Evolutionary conservation across 64 coral and sea anemone genomes (phyloP), one percentile per base, ranked within the genome.

Genomic region (Porites lutea): DNA sequence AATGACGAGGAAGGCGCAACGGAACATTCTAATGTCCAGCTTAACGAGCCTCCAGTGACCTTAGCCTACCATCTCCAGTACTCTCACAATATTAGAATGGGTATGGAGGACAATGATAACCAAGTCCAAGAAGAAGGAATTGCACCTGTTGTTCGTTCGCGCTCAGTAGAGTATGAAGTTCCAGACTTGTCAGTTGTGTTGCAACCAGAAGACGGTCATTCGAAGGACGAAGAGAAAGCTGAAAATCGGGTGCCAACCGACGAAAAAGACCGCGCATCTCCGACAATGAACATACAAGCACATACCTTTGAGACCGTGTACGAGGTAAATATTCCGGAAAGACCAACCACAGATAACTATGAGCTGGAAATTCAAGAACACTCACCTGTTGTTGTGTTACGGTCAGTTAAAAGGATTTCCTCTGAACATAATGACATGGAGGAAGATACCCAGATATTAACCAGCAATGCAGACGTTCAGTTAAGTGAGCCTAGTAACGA

Each of bases 91-190:
- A 46, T 50, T 44, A 2, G n/a, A n/a, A 10, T 15, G 9, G 43
- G 4, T 65, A 22, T 16, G 19, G 44, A 82, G 5, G 79, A 49
- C 59, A 45, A 9, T 37, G 13, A n/a, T 65, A 44, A 14, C 43
- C 58, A 19, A 4, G 59, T 65, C 13, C 79, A 82, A 48, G 59
- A 82, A 82, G 79, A 82, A 18, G 79, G 22, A 10, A 65, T 82
- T 62, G 58, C 48, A 8, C 79, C 79, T 13, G 23, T 82, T 6
- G 37, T 65, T 82, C 64, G 48, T 19, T 82, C 23, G 2, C 15
- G 2, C 10, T 76, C 73, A 19, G 46, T 52, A 18, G 73, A 76
- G 45, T 44, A 76, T 18, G 73, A 76, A 16, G 18, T 76, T 6
- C 22, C 79, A 19, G 43, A 82, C 43, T 44, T 82, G 3, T 82